Evolutionary conservation across 2,888 invertebrate species (phyloP), one percentile per base, ranked within the genome.

Genomic region (Bibio marci): DNA sequence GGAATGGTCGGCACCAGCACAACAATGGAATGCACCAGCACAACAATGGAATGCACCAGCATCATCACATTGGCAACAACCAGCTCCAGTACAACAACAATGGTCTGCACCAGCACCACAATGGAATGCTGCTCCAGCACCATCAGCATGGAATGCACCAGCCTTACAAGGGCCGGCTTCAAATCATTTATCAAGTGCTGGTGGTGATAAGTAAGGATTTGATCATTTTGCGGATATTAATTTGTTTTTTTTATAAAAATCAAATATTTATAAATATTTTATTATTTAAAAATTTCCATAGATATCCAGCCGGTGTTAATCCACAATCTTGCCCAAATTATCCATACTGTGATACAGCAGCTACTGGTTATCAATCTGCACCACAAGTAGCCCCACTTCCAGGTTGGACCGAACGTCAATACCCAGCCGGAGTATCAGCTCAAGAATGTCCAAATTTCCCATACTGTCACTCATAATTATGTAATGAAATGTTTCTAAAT

Each of bases 311-410:
- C 44, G 66, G 64, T 41, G 55, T 66, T 17, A 58, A 57, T 47
- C 66, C 67, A 15, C 58, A 64, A 38, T 50, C 60, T 44, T 66
- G 67, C 50, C 66, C 67, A 50, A 67, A 67, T 52, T 67, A 67
- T 55, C 67, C 67, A 43, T 67, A 62, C 55, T 67, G 66, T 44
- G 60, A 61, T 51, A 60, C 56, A 41, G 55, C 56, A 44, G 58
- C 52, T 39, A 59, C 55, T 39, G 25, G n/a, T n/a, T 13, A 19
- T 13, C 53, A 54, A 42, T 50, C 45, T n/a, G 46, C 46, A 35
- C 52, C 49, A 42, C 49, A 50, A 10, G 58, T 50, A n/a, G 59
- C 59, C 32, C 64, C 64, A 46, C 50, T 64, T 37, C 63, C 63
- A 39, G 64, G 64, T 45, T 64, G 57, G 57, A 54, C 56, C 45